phyloP scores from a whole-genome alignment of 2,888 invertebrate genomes.

The Spilarctia lutea region DNA sequence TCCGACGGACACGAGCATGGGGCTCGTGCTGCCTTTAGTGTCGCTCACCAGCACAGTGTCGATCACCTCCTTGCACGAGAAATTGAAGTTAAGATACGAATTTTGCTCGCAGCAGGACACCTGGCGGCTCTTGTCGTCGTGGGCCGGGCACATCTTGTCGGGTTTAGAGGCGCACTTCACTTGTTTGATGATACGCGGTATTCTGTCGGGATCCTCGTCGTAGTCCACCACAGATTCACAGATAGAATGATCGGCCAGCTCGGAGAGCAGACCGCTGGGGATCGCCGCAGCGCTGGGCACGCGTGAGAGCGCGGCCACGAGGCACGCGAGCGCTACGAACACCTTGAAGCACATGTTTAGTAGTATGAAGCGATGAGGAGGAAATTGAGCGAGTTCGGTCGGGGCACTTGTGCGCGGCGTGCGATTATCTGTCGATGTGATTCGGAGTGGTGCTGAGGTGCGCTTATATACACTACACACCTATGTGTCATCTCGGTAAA shows the following conservation, averaged over 20 bases:
- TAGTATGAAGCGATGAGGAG: conserved; percentile 3
- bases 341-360: conserved; percentile 4
- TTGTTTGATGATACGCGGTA: conserved; percentile 67
- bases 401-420: conserved; percentile 7
- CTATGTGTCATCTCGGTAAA: conserved; percentile 11
- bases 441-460: not conserved
- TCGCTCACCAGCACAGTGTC: conserved; percentile 31
- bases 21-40: not conserved
- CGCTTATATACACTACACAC: conserved; percentile 11
- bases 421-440: conserved; percentile 18
- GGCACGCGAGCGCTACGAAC: conserved; percentile 15
- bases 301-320: conserved; percentile 21
- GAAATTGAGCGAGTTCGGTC: not conserved
- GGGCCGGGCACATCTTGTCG: conserved; percentile 34
- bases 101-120: conserved; percentile 33
- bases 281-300: conserved; percentile 16
- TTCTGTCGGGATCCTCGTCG: conserved; percentile 56
- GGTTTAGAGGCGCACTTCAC: conserved; percentile 60
- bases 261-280: conserved; percentile 20
- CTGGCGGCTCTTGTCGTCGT: conserved; percentile 13
- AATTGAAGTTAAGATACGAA: conserved; percentile 5
- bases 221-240: conserved; percentile 50
- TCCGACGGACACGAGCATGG: conserved; percentile 40
- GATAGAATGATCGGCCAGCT: conserved; percentile 32
- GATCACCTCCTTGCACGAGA: conserved; percentile 41